Evolutionary conservation across 92 coral and sea anemone species (phyloP).

Genomic region (Epizoanthus scotinus): DNA sequence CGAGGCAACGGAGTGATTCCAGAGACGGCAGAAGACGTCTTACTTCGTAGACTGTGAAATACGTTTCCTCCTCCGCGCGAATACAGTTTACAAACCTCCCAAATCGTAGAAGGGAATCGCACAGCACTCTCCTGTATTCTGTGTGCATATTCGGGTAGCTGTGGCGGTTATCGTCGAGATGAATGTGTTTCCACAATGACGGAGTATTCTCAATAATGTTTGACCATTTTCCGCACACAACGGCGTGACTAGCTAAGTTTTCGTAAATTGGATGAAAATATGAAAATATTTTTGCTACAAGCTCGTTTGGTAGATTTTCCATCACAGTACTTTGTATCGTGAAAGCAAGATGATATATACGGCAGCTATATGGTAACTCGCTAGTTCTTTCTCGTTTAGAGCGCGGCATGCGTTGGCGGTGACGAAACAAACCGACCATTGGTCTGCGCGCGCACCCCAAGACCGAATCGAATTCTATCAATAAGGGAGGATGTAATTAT

Average conservation of each 20-base stretch:
- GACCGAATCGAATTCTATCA: too few species aligned
- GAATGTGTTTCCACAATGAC: slow-evolving; percentile 78
- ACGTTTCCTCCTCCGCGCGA: slow-evolving; percentile 72
- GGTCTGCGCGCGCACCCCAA: neutral
- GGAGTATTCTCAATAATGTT: slow-evolving; percentile 62
- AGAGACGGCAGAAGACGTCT: slow-evolving; percentile 55
- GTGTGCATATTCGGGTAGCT: slow-evolving; percentile 40
- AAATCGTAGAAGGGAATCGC: slow-evolving; percentile 52
- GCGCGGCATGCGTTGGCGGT: neutral
- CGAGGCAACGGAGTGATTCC: slow-evolving; percentile 61
- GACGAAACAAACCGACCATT: slow-evolving; percentile 31
- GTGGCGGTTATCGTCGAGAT: slow-evolving; percentile 73
- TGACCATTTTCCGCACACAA: slow-evolving; percentile 72
- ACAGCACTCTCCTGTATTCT: slow-evolving; percentile 49
- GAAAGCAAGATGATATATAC: too few species aligned
- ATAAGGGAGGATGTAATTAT: too few species aligned
- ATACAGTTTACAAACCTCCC: slow-evolving; percentile 70
- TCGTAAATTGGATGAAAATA: slow-evolving; percentile 79
- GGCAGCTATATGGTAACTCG: neutral
- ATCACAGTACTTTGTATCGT: slow-evolving; percentile 1
- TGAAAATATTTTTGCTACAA: slow-evolving; percentile 65
- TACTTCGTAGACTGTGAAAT: slow-evolving; percentile 43
- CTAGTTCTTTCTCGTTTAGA: neutral
- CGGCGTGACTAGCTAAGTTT: slow-evolving; percentile 51
- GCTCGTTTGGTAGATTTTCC: slow-evolving; percentile 72